Evolutionary conservation across 2,113 vertebrate genomes (phyloP), one percentile per base, ranked within the genome.

Genomic region (Thalassarche chlororhynchos): DNA sequence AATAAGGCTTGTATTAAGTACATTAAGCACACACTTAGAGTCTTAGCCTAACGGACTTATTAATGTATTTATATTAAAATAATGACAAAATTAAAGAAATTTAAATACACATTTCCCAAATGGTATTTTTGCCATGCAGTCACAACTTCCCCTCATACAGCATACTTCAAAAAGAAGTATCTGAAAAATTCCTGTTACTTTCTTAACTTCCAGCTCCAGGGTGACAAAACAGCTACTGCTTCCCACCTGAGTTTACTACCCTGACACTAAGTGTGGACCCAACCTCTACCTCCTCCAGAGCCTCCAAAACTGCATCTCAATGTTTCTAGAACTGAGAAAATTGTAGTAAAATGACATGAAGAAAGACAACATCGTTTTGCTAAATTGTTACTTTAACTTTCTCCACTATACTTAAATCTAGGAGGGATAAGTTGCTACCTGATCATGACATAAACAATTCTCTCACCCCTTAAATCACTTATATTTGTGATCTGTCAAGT

Each of bases 401-500:
- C 66, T 70, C 69, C 17, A 87, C 32, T 32, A 44, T 47, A 74
- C 44, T 64, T 57, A 42, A 74, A 85, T 44, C 51, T 64, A 54
- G 60, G 29, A 71, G 76, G 79, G 38, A 31, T 68, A 93, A 75
- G 19, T 26, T 75, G 84, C 77, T 64, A 94, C 38, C 61, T 81
- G 58, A 31, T 90, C 42, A 77, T 51, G 71, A 84, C 47, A 91
- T 55, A 82, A 95, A 84, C 52, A 91, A 52, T 47, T 49, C 54
- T 87, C 65, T 79, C 24, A 91, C 24, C 1, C 8, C 70, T 84
- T 89, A 70, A 91, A 93, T 81, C 72, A 91, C 79, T 94, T 92
- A 62, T 23, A 82, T 78, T 96, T 90, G 71, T 93, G 70, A 94
- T 46, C 82, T 96, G 85, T 90, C 78, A 94, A 92, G 38, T 91